Percentiles rank a stretch among this genome's conserved stretches.
These are phyloP conservation scores for Menura novaehollandiae DNA, from an alignment of 2,113 vertebrate species.

Conservation along the genomic window DNA sequence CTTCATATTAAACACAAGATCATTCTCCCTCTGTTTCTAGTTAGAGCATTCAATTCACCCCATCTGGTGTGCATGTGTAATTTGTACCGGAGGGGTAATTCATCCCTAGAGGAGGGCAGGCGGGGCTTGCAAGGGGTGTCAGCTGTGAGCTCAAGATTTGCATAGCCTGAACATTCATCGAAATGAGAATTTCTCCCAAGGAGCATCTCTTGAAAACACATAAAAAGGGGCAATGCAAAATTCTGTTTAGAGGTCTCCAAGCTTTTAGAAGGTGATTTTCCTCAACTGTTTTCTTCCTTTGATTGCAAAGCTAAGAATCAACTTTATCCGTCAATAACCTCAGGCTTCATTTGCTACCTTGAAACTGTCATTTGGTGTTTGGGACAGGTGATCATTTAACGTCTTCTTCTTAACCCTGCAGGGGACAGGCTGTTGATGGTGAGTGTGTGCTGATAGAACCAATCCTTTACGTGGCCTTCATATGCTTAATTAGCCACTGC, in stretches of 20 bases:
- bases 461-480: constrained; percentile 2
- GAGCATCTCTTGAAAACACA: background rate
- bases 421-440: constrained; percentile 13
- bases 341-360: background rate
- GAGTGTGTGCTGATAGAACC: constrained; percentile 24
- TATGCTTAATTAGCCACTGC: background rate
- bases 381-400: constrained; percentile 17
- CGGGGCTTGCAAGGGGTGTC: constrained; percentile 25
- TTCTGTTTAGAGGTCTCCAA: background rate
- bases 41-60: constrained; percentile 47
- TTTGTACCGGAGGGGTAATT: constrained; percentile 62
- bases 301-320: background rate
- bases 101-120: constrained; percentile 52
- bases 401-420: constrained; percentile 10
- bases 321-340: background rate
- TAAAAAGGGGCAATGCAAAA: background rate
- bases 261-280: background rate
- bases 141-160: constrained; percentile 43
- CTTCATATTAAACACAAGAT: constrained; percentile 65
- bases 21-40: constrained; percentile 58
- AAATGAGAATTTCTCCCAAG: constrained; percentile 43
- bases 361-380: constrained; percentile 21
- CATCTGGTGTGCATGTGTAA: constrained; percentile 60
- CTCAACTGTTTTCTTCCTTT: background rate
- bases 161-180: background rate